Evolutionary conservation across 2,888 invertebrate genomes (phyloP).

Genomic region (Sthenelais limicola): DNA sequence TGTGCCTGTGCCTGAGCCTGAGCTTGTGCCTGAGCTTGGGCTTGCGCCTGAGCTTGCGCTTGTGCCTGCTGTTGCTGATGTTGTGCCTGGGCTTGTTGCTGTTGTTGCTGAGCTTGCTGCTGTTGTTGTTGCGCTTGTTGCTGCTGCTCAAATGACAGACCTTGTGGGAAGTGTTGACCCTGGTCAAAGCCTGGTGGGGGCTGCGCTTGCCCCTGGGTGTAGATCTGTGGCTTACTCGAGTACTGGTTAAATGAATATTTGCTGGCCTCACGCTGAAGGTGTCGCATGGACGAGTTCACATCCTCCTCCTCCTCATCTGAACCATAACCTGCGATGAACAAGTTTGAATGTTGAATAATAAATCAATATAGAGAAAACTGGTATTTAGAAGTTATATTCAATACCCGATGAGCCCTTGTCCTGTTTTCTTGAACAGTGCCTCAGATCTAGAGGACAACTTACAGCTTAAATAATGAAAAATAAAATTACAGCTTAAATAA

Average conservation of each 20-base stretch:
- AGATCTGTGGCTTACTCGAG: slow-evolving; percentile 51
- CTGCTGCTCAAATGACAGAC: slow-evolving; percentile 19
- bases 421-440: too few relatives aligned
- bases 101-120: slow-evolving; percentile 32
- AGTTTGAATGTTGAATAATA: too few relatives aligned
- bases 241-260: slow-evolving; percentile 52
- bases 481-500: too few relatives aligned
- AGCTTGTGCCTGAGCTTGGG: slow-evolving; percentile 33
- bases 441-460: too few relatives aligned
- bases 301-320: slow-evolving; percentile 51
- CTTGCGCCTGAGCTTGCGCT: slow-evolving; percentile 33
- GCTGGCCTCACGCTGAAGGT: slow-evolving; percentile 44
- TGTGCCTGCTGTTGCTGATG: slow-evolving; percentile 28
- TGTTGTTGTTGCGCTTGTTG: slow-evolving; percentile 26
- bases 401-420: too few relatives aligned
- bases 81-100: slow-evolving; percentile 11
- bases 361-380: not conserved
- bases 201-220: slow-evolving; percentile 38
- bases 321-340: slow-evolving; percentile 45
- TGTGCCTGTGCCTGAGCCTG: slow-evolving; percentile 30
- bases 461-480: too few relatives aligned
- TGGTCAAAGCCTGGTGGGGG: slow-evolving; percentile 23
- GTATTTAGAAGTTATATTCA: too few relatives aligned
- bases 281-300: slow-evolving; percentile 39
- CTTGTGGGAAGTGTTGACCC: slow-evolving; percentile 10